Percentiles rank a stretch among this genome's conserved stretches.
phyloP scores from a whole-genome alignment of 2,113 vertebrate species.

The Scopus umbretta region DNA sequence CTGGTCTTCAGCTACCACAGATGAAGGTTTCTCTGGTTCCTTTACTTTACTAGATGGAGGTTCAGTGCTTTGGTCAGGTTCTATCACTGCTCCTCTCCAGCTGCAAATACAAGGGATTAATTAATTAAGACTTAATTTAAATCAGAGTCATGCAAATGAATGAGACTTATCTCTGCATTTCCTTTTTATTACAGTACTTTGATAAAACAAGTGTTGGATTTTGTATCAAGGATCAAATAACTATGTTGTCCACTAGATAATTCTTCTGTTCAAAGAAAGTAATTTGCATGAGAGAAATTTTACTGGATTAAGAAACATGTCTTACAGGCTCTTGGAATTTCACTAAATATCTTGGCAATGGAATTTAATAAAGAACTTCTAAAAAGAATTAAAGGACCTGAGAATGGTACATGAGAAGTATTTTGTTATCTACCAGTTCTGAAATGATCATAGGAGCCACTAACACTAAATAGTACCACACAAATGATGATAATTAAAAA shows the following conservation, averaged over 20 bases:
- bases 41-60: constrained; percentile 65
- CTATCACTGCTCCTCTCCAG: constrained; percentile 82
- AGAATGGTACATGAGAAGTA: background rate
- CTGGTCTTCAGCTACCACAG: background rate
- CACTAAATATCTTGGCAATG: background rate
- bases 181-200: background rate
- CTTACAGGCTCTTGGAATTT: background rate
- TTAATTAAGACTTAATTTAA: background rate
- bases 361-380: background rate
- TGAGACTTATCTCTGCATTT: background rate
- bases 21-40: constrained; percentile 51
- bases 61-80: constrained; percentile 77
- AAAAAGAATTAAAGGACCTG: background rate
- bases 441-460: background rate
- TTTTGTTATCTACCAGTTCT: background rate
- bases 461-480: background rate
- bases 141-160: background rate
- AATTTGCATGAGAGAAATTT: background rate
- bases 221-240: background rate
- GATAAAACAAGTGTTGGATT: background rate
- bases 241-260: background rate
- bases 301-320: background rate
- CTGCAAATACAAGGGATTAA: constrained; percentile 51
- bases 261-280: background rate
- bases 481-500: background rate